These are phyloP conservation scores for Eustalomyia histrio DNA, from an alignment of 2,888 invertebrate species.

Conservation along the genomic window DNA sequence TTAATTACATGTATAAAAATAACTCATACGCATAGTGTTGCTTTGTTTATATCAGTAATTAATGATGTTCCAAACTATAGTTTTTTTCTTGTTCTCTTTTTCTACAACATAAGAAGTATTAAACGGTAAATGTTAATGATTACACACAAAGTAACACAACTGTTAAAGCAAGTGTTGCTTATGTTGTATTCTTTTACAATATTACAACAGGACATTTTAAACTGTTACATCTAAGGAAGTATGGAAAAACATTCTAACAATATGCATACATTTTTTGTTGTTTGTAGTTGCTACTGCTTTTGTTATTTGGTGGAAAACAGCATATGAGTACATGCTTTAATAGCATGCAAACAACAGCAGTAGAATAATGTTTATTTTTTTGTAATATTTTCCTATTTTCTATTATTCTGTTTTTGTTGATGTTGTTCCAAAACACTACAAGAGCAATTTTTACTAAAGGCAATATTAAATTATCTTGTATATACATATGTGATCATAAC, in stretches of 20 bases:
- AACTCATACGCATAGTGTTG: slow-evolving; percentile 32
- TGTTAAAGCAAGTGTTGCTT: slow-evolving; percentile 45
- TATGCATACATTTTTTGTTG: slow-evolving; percentile 8
- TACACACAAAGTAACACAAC: slow-evolving; percentile 36
- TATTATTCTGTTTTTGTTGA: slow-evolving; percentile 16
- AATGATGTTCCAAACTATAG: neutral
- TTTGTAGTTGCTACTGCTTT: neutral
- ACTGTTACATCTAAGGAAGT: slow-evolving; percentile 60
- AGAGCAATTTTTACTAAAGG: slow-evolving; percentile 54
- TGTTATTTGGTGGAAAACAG: slow-evolving; percentile 20
- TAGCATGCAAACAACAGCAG: slow-evolving; percentile 51
- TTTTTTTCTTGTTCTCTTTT: neutral
- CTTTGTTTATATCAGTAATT: neutral
- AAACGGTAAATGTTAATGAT: slow-evolving; percentile 52
- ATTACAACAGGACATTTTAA: slow-evolving; percentile 52
- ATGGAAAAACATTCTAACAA: slow-evolving; percentile 36
- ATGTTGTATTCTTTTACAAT: slow-evolving; percentile 33
- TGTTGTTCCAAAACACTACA: slow-evolving; percentile 20
- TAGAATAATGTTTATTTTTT: neutral
- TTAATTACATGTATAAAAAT: no score
- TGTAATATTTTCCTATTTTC: slow-evolving; percentile 1
- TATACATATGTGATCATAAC: slow-evolving; percentile 34
- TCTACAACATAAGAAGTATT: slow-evolving; percentile 14
- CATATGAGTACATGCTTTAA: slow-evolving; percentile 56
- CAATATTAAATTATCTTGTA: slow-evolving; percentile 61